phyloP scores from a whole-genome alignment of 1,140 invertebrate genomes.

The Penaeus indicus region DNA sequence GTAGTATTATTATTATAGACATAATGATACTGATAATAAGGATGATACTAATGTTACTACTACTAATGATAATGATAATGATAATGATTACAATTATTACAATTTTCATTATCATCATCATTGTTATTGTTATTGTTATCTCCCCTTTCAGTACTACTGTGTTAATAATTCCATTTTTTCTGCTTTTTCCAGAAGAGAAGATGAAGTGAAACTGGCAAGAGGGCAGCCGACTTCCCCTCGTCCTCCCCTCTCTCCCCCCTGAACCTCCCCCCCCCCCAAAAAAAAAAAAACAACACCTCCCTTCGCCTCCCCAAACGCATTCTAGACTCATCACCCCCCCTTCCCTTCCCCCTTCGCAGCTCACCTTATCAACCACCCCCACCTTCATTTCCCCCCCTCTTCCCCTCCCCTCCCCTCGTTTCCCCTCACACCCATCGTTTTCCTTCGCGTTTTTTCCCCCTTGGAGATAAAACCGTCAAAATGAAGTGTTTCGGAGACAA shows the following conservation, averaged over 20 bases:
- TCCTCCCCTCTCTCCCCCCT: neutral
- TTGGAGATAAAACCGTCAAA: conserved; percentile 34
- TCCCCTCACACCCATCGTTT: neutral
- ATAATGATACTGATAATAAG: no score
- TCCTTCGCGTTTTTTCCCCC: neutral
- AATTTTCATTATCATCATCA: neutral
- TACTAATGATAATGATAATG: no score
- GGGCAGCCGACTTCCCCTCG: no score
- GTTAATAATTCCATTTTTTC: neutral
- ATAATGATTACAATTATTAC: no score
- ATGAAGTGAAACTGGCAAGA: no score
- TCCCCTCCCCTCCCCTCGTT: neutral
- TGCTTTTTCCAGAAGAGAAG: no score
- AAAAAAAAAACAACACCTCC: no score
- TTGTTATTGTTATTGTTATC: neutral
- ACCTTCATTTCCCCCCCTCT: neutral
- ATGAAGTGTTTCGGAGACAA: conserved; percentile 72
- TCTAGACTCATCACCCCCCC: neutral
- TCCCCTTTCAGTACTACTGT: neutral
- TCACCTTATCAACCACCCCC: neutral
- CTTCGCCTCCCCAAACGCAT: neutral
- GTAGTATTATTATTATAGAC: no score
- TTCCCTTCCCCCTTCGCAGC: neutral
- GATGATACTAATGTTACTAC: no score
- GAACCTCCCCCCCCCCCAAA: neutral